phyloP scores from a whole-genome alignment of 2,113 vertebrate genomes.

The Xiphophorus hellerii region DNA sequence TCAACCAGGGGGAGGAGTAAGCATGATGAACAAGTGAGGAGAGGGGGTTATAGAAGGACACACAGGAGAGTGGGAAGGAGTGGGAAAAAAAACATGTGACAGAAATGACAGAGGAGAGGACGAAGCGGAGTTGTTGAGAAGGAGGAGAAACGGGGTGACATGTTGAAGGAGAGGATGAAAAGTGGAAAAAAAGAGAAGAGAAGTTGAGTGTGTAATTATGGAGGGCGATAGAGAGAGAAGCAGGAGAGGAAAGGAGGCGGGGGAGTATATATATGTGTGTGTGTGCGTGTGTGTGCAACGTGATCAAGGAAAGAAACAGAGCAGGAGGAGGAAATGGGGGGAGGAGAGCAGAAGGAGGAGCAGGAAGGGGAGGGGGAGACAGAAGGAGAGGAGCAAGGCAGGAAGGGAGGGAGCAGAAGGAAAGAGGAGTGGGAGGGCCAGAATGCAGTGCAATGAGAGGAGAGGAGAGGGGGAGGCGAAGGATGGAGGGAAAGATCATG shows the following conservation, averaged over 20 bases:
- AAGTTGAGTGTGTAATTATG: conserved; percentile 60
- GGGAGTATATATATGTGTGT: not conserved
- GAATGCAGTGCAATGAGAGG: conserved; percentile 59
- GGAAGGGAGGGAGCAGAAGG: conserved; percentile 47
- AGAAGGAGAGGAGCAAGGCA: conserved; percentile 48
- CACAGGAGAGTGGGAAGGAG: conserved; percentile 47
- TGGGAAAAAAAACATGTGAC: conserved; percentile 43
- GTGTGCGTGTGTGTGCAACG: conserved; percentile 46
- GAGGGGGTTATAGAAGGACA: conserved; percentile 58
- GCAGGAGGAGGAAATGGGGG: conserved; percentile 38
- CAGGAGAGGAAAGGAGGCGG: conserved; percentile 25
- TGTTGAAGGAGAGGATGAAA: conserved; percentile 40
- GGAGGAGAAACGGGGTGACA: conserved; percentile 29
- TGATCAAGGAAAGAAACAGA: conserved; percentile 66
- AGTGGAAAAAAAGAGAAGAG: conserved; percentile 26
- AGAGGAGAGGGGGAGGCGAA: conserved; percentile 61
- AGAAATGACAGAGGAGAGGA: conserved; percentile 35
- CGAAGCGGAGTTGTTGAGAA: conserved; percentile 36
- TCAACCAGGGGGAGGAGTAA: conserved; percentile 47
- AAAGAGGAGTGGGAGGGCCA: conserved; percentile 74
- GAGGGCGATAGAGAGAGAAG: conserved; percentile 36
- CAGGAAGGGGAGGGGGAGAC: conserved; percentile 25
- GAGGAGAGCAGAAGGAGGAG: conserved; percentile 11
- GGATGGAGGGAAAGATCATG: conserved; percentile 68
- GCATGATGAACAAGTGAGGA: conserved; percentile 58